Evolutionary conservation across 2,888 invertebrate genomes (phyloP), one percentile per base, ranked within the genome.

Genomic region (Tinea pellionella): DNA sequence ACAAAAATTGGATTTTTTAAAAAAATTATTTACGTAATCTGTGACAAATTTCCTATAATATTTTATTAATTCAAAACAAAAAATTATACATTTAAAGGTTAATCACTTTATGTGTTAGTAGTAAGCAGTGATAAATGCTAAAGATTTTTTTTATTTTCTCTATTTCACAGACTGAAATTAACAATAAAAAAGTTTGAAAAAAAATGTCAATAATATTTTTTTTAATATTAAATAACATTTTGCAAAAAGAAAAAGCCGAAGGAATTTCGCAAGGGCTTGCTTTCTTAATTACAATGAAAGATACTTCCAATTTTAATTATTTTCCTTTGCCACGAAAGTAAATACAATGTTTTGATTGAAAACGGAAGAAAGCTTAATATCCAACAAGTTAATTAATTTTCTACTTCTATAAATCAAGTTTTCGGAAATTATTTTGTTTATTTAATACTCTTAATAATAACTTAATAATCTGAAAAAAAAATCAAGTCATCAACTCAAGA

Each of bases 261-360:
- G 19, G 9, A 57, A 57, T 57, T 30, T 57, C 29, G 55, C 37
- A 16, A 57, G 60, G 63, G 64, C 63, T 59, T 62, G 60, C 60
- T 61, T 61, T 63, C 63, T 67, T 69, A 70, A 72, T 75, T 73
- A 71, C 68, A 68, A 69, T 66, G 66, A 64, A 65, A 70, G 69
- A 70, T 69, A 72, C 71, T 72, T 68, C 66, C 69, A 69, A 71
- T 70, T 72, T 69, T 61, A 43, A 67, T 67, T 67, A 69, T 68
- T 69, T 68, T 64, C 66, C 65, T 69, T 69, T 67, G 67, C 67
- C 61, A 62, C 59, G 59, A 63, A 67, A 67, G 68, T 67, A 69
- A 70, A 71, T 69, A 68, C 69, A 68, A 66, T 63, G 68, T 71
- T 71, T 67, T 71, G 69, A 71, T 73, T 69, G 66, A 67, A 71